Evolutionary conservation across 2,113 vertebrate species (phyloP), one percentile per base, ranked within the genome.

Genomic region (Panurus biarmicus): DNA sequence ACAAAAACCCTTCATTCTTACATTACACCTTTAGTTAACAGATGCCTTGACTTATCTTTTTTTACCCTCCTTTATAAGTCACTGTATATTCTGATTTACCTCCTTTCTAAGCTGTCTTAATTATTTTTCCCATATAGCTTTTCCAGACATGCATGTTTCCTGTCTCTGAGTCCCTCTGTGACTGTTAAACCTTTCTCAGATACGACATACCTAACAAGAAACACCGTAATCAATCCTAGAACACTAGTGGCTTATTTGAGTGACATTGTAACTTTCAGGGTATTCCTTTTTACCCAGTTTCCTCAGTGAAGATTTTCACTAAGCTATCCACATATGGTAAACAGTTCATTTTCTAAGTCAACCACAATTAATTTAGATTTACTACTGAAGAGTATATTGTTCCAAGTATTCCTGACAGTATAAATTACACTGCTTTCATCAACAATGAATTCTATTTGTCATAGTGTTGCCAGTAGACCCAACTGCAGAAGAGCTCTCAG

Each of bases 41-140:
- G 62, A 82, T 69, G 33, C 24, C 21, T 42, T 54, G 29, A 48
- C 50, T 71, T 81, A 60, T 50, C 85, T 48, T 81, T 79, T 81
- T 72, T 72, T 44, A 35, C 62, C 73, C 84, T 87, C 61, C 71
- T 78, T 93, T 79, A 42, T 57, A 93, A 82, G 26, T 93, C 82
- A 67, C 54, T 83, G 42, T 67, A 73, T 81, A 47, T 76, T 73
- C 71, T 90, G 89, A 96, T 96, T 90, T 94, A 95, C 81, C 64
- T 91, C 50, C 56, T 85, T 87, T 87, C 82, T 74, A 89, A 95
- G 65, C 56, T 38, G 22, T 67, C 40, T 77, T 91, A 92, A 89
- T 91, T 95, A 92, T 73, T 94, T 94, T 94, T 89, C 76, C 87
- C 74, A 70, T 79, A 81, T 18, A 87, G 81, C 33, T 94, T 95